Conservation (phyloP, 2,113 vertebrate genomes). For the Danionella cerebrum region DNA sequence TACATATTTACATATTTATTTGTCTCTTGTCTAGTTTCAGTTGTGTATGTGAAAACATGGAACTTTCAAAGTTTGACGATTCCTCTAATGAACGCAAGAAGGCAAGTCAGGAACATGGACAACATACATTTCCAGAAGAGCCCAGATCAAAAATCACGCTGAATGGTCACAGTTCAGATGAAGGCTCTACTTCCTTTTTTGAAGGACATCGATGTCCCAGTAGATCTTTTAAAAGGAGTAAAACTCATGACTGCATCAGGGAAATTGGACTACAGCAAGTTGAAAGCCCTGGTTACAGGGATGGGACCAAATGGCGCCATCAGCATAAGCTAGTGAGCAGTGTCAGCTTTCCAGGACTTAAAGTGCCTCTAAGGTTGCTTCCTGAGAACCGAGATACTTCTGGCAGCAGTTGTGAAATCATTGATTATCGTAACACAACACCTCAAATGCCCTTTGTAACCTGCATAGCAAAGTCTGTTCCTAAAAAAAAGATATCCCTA, state of each 20-base stretch:
- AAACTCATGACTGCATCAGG: constrained; percentile 62
- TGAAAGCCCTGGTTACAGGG: constrained; percentile 17
- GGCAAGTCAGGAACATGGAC: not conserved
- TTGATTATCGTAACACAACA: constrained; percentile 74
- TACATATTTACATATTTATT: not conserved
- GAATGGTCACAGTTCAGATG: not conserved
- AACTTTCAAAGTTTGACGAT: constrained; percentile 19
- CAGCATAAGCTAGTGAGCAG: constrained; percentile 61
- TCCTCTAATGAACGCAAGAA: not conserved
- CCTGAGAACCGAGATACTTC: constrained; percentile 46
- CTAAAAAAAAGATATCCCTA: constrained; percentile 76
- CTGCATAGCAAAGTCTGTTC: constrained; percentile 74
- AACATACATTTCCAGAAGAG: not conserved
- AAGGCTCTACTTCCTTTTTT: not conserved
- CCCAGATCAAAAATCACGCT: not conserved
- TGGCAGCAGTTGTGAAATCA: constrained; percentile 62
- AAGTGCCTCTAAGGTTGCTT: constrained; percentile 48
- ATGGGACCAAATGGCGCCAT: constrained; percentile 16
- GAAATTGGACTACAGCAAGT: constrained; percentile 41
- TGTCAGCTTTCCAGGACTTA: constrained; percentile 65
- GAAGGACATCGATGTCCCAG: constrained; percentile 17
- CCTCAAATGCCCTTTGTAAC: constrained; percentile 83
- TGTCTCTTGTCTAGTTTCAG: constrained; percentile 11
- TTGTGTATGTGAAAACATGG: constrained; percentile 31
- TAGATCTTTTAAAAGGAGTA: constrained; percentile 67